phyloP scores from a whole-genome alignment of 2,888 invertebrate genomes.

The Nephrocerus scutellatus region DNA sequence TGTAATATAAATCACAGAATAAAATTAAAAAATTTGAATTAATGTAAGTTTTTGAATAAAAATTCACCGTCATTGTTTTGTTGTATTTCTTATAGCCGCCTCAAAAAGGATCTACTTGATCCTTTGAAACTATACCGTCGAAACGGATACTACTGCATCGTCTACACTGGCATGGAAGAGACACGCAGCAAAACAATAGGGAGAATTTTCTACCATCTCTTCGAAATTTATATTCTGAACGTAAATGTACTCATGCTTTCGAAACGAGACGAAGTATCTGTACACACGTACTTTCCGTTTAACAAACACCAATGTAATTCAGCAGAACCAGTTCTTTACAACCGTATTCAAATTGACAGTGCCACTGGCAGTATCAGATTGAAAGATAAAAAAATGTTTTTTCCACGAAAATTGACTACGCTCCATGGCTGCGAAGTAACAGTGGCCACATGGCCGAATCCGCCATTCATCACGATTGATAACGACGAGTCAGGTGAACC shows the following conservation, averaged over 20 bases:
- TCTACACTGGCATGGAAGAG: constrained; percentile 33
- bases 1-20: constrained; percentile 18
- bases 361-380: no score
- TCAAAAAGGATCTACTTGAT: constrained; percentile 28
- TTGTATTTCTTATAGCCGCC: constrained; percentile 18
- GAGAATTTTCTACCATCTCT: constrained; percentile 35
- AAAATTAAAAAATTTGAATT: no score
- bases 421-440: constrained; percentile 35
- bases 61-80: no score
- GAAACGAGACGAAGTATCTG: constrained; percentile 23
- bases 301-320: constrained; percentile 30
- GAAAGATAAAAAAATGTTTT: no score
- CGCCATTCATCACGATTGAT: constrained; percentile 33
- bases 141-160: constrained; percentile 32
- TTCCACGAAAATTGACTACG: constrained; percentile 32
- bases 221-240: constrained; percentile 35
- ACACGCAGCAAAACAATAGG: constrained; percentile 25
- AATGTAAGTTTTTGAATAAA: no score
- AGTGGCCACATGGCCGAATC: constrained; percentile 31
- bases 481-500: no score
- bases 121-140: constrained; percentile 27
- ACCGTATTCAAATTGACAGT: no score
- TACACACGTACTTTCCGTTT: constrained; percentile 40
- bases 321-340: constrained; percentile 29
- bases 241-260: constrained; percentile 33